Evolutionary conservation across 2,797 vertebrate genomes (phyloP), one percentile per base, ranked within the genome.

Genomic region (Saxicola maurus): DNA sequence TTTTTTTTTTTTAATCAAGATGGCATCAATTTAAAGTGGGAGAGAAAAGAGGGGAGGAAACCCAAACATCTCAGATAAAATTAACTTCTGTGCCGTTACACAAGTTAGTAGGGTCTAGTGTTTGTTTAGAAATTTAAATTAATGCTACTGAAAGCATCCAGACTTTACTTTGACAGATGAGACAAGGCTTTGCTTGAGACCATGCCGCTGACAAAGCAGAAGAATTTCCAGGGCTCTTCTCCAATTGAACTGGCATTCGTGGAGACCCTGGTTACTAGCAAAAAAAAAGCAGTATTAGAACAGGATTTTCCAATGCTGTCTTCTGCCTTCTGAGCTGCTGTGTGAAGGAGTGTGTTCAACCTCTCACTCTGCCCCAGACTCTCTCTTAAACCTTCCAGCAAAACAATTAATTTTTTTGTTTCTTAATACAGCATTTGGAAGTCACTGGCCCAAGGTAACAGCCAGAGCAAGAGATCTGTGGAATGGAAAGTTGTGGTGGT

Each of bases 51-150:
- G 9, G 4, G 1, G n/a, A 33, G 38, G 42, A 20, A 38, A 46
- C 51, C 20, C 15, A 61, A 46, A 38, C 64, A 57, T 42, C 45
- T 56, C 82, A 43, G 40, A 61, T 66, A 69, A 81, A 92, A 82
- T 74, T 61, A 68, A 66, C 18, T 56, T 57, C 37, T 78, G 89
- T 6, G 3, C 23, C 18, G 11, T 82, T 76, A 28, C 33, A 30
- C 46, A 52, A 73, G 61, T 68, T 64, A 40, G 33, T 81, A 68
- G 19, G 28, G 31, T 59, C 53, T 89, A 53, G 9, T 79, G 60
- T 90, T 91, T 68, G 72, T 83, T 91, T 82, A 91, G 80, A 82
- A 86, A 82, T 79, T 33, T 33, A 66, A 92, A 79, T 49, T 25
- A 81, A 78, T 53, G 35, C 17, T 61, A 71, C 49, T 4, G 2